Percentiles rank a stretch among this genome's conserved stretches.
These are phyloP conservation scores for Apostichopus californicus DNA, from an alignment of 35 echinoderm and acorn worm genomes.

Conservation along the genomic window DNA sequence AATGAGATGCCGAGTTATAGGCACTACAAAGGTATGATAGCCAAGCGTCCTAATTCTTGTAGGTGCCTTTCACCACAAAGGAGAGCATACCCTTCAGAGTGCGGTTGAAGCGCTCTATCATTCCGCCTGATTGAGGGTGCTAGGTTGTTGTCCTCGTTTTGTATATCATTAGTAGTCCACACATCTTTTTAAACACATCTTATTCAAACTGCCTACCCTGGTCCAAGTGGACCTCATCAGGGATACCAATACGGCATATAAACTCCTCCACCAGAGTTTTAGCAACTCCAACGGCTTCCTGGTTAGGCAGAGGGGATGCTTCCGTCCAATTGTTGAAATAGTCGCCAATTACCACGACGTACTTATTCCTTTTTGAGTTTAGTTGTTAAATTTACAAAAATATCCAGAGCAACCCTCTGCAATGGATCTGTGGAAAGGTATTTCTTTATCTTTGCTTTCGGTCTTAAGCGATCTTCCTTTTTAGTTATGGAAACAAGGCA, in stretches of 20 bases:
- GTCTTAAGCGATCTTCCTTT: neutral
- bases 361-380: conserved; percentile 36
- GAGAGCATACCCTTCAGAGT: no score
- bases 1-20: conserved; percentile 55
- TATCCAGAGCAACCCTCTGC: no score
- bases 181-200: neutral
- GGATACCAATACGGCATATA: conserved; percentile 45
- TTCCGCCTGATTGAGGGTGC: neutral
- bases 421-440: no score
- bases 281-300: conserved; percentile 53
- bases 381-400: neutral
- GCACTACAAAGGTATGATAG: conserved; percentile 55
- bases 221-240: neutral
- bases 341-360: conserved; percentile 21
- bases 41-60: conserved; percentile 38
- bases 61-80: neutral
- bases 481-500: conserved; percentile 31
- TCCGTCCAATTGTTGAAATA: conserved; percentile 62
- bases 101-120: neutral
- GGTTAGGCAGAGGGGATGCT: conserved; percentile 57
- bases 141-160: neutral
- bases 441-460: neutral
- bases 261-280: conserved; percentile 42
- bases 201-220: neutral
- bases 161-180: neutral